phyloP scores from a whole-genome alignment of 1,140 invertebrate species.

The Ceratina australensis region DNA sequence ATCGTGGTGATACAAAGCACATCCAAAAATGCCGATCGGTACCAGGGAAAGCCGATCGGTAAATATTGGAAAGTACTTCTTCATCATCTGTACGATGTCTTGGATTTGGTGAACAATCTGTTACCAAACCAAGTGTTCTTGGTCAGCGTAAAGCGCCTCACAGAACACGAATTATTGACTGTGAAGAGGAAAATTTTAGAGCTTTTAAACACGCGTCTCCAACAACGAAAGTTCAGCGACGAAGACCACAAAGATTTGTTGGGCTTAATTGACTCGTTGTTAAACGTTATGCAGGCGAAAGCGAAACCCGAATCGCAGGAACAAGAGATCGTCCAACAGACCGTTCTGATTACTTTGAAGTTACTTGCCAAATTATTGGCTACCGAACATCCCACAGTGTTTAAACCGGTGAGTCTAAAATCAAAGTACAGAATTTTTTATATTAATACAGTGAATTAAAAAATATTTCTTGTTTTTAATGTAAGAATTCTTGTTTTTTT shows the following conservation, averaged over 20 bases:
- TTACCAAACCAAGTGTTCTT: constrained; percentile 89
- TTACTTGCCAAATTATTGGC: constrained; percentile 87
- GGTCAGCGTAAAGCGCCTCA: constrained; percentile 85
- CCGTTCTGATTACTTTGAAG: constrained; percentile 90
- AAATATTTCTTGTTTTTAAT: constrained; percentile 1
- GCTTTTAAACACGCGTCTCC: constrained; percentile 89
- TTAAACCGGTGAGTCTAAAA: constrained; percentile 78
- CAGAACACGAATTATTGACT: constrained; percentile 84
- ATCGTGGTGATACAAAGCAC: constrained; percentile 84
- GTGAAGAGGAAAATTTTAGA: constrained; percentile 91
- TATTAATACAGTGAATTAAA: neutral
- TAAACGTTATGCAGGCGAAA: constrained; percentile 80
- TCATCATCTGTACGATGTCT: constrained; percentile 87
- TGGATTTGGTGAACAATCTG: constrained; percentile 88
- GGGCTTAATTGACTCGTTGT: constrained; percentile 82
- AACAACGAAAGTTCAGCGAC: constrained; percentile 83
- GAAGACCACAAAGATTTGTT: constrained; percentile 78
- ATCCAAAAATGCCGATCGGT: constrained; percentile 80
- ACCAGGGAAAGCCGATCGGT: constrained; percentile 80
- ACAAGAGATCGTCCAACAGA: constrained; percentile 87
- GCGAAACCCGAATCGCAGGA: constrained; percentile 71
- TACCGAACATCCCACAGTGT: constrained; percentile 82
- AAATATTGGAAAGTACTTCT: constrained; percentile 91
- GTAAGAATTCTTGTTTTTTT: constrained; percentile 17
- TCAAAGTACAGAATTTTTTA: neutral